Conservation (phyloP, 2,797 vertebrate species). For the Acanthurus tractus region DNA sequence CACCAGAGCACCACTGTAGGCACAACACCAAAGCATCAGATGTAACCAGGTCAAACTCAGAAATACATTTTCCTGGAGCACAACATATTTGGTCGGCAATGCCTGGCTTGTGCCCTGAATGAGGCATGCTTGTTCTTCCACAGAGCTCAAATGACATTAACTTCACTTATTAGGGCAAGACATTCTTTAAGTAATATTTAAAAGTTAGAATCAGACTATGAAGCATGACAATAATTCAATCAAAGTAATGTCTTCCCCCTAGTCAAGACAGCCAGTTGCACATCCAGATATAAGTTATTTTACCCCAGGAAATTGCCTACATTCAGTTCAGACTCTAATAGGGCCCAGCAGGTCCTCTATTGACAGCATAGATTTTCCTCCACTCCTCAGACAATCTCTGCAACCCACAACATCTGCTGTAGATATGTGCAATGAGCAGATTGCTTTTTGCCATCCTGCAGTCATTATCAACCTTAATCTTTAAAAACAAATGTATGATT, state of each 20-base stretch:
- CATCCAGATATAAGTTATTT: slow-evolving; percentile 27
- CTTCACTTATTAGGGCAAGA: slow-evolving; percentile 14
- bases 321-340: slow-evolving; percentile 53
- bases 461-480: slow-evolving; percentile 79
- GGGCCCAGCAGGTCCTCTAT: slow-evolving; percentile 50
- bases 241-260: slow-evolving; percentile 14
- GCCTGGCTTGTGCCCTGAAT: slow-evolving; percentile 4
- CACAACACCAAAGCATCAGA: slow-evolving; percentile 23
- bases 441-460: slow-evolving; percentile 60
- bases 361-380: slow-evolving; percentile 44
- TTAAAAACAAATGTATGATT: slow-evolving; percentile 86
- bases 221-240: slow-evolving; percentile 14
- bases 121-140: background rate
- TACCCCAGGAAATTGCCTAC: slow-evolving; percentile 31
- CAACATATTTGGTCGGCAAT: slow-evolving; percentile 20
- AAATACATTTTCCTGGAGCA: background rate
- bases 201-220: background rate
- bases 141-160: slow-evolving; percentile 12
- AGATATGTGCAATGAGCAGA: slow-evolving; percentile 65
- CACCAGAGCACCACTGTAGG: slow-evolving; percentile 21
- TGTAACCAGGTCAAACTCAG: slow-evolving; percentile 9
- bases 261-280: slow-evolving; percentile 16
- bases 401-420: slow-evolving; percentile 10
- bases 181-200: slow-evolving; percentile 7
- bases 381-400: slow-evolving; percentile 5